Conservation (phyloP, 2,113 vertebrate species). For the Limnothrissa miodon region DNA sequence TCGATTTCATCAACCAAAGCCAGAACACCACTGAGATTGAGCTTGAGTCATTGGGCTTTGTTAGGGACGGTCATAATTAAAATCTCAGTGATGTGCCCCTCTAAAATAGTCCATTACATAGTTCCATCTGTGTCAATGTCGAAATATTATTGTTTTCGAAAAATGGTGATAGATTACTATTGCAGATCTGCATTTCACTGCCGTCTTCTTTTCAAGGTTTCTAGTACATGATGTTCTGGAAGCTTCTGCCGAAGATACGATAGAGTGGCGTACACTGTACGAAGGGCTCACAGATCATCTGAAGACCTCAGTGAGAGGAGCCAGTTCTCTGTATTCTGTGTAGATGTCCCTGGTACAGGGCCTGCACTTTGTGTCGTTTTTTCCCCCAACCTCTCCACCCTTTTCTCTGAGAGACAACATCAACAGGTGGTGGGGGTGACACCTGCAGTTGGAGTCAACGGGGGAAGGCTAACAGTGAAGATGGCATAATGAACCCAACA, state of each 20-base stretch:
- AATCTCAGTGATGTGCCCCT: no score
- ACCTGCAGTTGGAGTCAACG: not conserved
- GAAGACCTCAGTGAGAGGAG: not conserved
- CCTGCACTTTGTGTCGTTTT: not conserved
- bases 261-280: not conserved
- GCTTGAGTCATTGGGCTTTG: not conserved
- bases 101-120: not conserved
- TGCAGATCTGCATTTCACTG: not conserved
- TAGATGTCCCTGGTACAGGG: not conserved
- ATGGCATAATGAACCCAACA: not conserved
- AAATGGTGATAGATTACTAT: not conserved
- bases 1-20: not conserved
- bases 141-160: not conserved
- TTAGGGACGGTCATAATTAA: not conserved
- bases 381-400: not conserved
- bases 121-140: not conserved
- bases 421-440: not conserved
- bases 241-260: not conserved
- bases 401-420: not conserved
- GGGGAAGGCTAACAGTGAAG: not conserved
- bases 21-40: not conserved
- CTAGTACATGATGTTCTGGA: not conserved
- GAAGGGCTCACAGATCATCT: not conserved
- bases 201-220: not conserved
- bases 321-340: not conserved